Conservation (phyloP, 2,797 vertebrate species). For the Botia kubotai region DNA sequence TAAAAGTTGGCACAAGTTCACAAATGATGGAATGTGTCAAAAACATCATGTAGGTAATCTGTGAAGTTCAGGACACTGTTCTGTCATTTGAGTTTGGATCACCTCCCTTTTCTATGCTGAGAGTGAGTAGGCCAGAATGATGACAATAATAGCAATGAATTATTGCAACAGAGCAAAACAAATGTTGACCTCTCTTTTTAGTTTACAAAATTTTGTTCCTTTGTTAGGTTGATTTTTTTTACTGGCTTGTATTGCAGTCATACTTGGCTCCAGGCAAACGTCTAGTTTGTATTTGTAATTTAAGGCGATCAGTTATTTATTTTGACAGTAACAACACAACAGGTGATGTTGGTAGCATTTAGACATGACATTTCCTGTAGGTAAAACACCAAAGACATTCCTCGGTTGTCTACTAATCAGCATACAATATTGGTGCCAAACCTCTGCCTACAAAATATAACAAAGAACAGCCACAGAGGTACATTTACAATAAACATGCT, state of each 20-base stretch:
- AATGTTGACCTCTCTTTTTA: slow-evolving; percentile 9
- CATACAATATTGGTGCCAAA: slow-evolving; percentile 26
- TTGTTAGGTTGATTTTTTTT: slow-evolving; percentile 34
- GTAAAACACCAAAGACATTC: slow-evolving; percentile 34
- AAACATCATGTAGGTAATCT: slow-evolving; percentile 14
- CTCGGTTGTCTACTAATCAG: slow-evolving; percentile 23
- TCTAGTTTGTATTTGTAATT: slow-evolving; percentile 58
- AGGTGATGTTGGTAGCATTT: slow-evolving; percentile 48
- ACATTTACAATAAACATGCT: slow-evolving; percentile 66
- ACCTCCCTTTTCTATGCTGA: background rate
- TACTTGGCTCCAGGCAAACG: slow-evolving; percentile 52
- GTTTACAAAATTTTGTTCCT: background rate
- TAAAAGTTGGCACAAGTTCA: slow-evolving; percentile 18
- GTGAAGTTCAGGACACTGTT: slow-evolving; percentile 17
- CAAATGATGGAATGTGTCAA: slow-evolving; percentile 1
- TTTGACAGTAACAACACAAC: slow-evolving; percentile 59
- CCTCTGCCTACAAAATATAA: slow-evolving; percentile 35
- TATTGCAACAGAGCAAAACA: slow-evolving; percentile 55
- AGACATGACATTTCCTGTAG: slow-evolving; percentile 27
- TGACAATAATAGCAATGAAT: slow-evolving; percentile 46
- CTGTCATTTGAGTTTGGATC: background rate
- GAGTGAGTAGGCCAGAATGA: background rate
- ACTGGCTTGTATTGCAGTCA: slow-evolving; percentile 55
- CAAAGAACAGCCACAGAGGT: slow-evolving; percentile 51
- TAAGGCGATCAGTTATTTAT: slow-evolving; percentile 69